These are phyloP conservation scores for Pseudomyrmex sp. DNA, from an alignment of 1,140 invertebrate species.

Conservation along the genomic window DNA sequence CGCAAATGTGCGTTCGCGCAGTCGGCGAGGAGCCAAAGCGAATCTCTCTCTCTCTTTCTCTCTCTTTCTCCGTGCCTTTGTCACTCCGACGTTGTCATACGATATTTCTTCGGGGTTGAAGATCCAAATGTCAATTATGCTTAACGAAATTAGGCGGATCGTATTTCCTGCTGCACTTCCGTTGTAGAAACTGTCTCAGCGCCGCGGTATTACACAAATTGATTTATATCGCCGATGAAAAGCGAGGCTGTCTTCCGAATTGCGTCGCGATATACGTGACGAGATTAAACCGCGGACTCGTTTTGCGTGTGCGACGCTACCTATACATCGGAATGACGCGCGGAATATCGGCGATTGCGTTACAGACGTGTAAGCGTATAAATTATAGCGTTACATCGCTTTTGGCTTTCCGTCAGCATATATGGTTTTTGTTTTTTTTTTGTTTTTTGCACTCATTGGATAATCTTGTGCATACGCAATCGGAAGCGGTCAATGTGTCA, in stretches of 20 bases:
- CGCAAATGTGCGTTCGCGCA: background rate
- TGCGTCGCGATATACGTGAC: slow-evolving; percentile 14
- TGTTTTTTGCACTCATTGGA: slow-evolving; percentile 8
- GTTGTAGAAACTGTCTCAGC: background rate
- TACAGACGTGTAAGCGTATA: slow-evolving; percentile 34
- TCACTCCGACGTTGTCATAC: slow-evolving; percentile 20
- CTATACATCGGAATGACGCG: background rate
- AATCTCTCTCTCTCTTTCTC: background rate
- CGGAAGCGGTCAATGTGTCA: slow-evolving; percentile 18
- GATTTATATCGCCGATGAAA: slow-evolving; percentile 15
- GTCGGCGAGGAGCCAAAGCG: slow-evolving; percentile 31
- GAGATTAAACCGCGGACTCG: slow-evolving; percentile 36
- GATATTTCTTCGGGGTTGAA: slow-evolving; percentile 6
- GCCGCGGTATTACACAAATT: background rate
- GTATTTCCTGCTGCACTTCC: background rate
- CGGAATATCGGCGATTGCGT: slow-evolving; percentile 20
- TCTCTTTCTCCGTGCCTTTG: background rate
- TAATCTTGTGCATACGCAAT: slow-evolving; percentile 30
- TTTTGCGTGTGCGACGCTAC: slow-evolving; percentile 10
- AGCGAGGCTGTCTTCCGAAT: slow-evolving; percentile 29
- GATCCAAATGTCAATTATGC: slow-evolving; percentile 14
- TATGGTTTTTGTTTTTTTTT: background rate
- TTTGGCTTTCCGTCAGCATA: slow-evolving; percentile 21
- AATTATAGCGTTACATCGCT: slow-evolving; percentile 24
- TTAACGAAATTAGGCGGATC: slow-evolving; percentile 32